Percentiles rank a stretch among this genome's conserved stretches.
phyloP scores from a whole-genome alignment of 2,888 invertebrate species.

The Eupithecia insigniata region DNA sequence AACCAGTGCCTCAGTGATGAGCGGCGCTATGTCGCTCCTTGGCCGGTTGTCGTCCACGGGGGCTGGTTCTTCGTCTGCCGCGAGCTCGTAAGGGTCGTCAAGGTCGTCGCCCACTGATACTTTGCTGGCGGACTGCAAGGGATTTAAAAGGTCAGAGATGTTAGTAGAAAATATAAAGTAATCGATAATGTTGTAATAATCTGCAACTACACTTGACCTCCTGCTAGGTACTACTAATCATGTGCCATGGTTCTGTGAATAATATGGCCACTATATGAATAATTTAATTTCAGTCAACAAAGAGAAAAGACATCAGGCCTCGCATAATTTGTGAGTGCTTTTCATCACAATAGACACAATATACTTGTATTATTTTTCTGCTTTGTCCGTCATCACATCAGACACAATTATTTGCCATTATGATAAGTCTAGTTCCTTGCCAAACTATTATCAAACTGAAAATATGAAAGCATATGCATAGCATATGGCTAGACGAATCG shows the following conservation, averaged over 20 bases:
- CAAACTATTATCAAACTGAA: too few species aligned
- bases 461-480: too few species aligned
- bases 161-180: background rate
- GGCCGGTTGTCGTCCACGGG: slow-evolving; percentile 89
- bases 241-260: background rate
- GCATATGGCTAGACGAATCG: too few species aligned
- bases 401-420: too few species aligned
- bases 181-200: background rate
- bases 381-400: too few species aligned
- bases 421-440: too few species aligned
- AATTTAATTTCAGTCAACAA: too few species aligned
- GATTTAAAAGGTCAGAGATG: background rate
- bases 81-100: slow-evolving; percentile 75
- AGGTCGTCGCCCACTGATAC: slow-evolving; percentile 79
- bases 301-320: too few species aligned
- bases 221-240: background rate
- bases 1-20: slow-evolving; percentile 91
- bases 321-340: too few species aligned
- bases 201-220: background rate
- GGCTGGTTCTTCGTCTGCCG: slow-evolving; percentile 76
- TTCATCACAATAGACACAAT: too few species aligned
- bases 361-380: too few species aligned
- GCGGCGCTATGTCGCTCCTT: slow-evolving; percentile 91
- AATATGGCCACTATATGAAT: too few species aligned
- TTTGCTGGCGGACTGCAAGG: slow-evolving; percentile 79